These are phyloP conservation scores for Tokudaia tokunoshimensis DNA, from an alignment of 2,797 vertebrate species.

Conservation along the genomic window DNA sequence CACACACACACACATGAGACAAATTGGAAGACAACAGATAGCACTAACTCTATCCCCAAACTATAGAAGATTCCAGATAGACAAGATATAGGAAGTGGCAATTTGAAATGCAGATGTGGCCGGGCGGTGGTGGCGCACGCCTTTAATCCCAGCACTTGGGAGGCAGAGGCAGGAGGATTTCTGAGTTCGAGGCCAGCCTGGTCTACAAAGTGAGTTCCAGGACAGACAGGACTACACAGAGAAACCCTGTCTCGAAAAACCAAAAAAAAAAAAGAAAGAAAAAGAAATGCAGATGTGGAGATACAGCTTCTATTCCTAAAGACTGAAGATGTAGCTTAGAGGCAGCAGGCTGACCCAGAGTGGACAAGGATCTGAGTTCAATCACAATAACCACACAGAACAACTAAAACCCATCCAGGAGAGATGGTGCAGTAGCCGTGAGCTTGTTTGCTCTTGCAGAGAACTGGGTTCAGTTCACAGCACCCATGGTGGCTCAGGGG, in stretches of 20 bases:
- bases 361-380: neutral
- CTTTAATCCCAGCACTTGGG: too few relatives aligned
- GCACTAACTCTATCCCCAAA: neutral
- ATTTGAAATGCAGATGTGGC: neutral
- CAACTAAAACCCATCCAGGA: neutral
- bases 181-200: too few relatives aligned
- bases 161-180: too few relatives aligned
- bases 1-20: neutral
- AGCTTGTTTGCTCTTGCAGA: neutral
- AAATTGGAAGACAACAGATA: neutral
- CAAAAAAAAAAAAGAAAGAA: too few relatives aligned
- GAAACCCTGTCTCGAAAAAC: too few relatives aligned
- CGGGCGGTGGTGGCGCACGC: too few relatives aligned
- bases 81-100: neutral
- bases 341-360: neutral
- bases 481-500: neutral
- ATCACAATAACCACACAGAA: neutral
- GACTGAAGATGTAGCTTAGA: neutral
- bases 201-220: too few relatives aligned
- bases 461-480: neutral
- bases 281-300: neutral
- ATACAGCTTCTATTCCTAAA: neutral
- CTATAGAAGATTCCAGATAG: neutral
- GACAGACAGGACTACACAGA: too few relatives aligned
- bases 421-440: too few relatives aligned